Base-by-base conservation (phyloP, 37 sponge, comb jelly and placozoan species). In the Petrosia ficiformis region DNA sequence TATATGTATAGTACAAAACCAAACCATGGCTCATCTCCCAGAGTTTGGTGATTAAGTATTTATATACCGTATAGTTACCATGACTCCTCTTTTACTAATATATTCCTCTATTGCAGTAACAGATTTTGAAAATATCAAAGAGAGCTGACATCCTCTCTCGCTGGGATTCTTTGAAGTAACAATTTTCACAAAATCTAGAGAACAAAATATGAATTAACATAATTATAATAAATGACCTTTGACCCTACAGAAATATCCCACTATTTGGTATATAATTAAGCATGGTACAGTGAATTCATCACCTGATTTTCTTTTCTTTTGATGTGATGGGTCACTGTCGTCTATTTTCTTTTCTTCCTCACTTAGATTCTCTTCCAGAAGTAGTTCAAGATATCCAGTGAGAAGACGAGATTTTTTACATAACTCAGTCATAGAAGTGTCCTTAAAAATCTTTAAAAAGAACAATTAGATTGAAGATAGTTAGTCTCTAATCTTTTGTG, bases 371-470 rank as follows among this genome's bases (percentile, higher is more conserved):
- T 71, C 67, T 40, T 82, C 82, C 22, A 97, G 41, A 59, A 94
- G 69, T 39, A 87, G 57, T 75, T 97, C 94, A 25, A 97, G 80
- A 70, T 97, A 97, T 19, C 90, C 90, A 1, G 97, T 97, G 43
- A 97, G 78, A 5, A 93, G 65, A 8, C 91, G 59, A 41, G 94
- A 93, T 67, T 93, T 96, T 6, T 3, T 31, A 0, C 77, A 39
- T 31, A 96, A 69, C 34, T 83, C 70, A 29, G 72, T 14, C 88
- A 96, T 93, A n/a, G 81, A 67, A 2, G 93, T 86, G 36, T 63
- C 14, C 2, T 65, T 41, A 75, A 95, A 95, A 21, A 87, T 67
- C 80, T 79, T 30, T 24, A 61, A 26, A 26, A 61, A 26, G 63
- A 26, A 29, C 11, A 48, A 48, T 14, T 48, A 48, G 54, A 48